Conservation (phyloP, 2,113 vertebrate species). For the Plotosus lineatus region DNA sequence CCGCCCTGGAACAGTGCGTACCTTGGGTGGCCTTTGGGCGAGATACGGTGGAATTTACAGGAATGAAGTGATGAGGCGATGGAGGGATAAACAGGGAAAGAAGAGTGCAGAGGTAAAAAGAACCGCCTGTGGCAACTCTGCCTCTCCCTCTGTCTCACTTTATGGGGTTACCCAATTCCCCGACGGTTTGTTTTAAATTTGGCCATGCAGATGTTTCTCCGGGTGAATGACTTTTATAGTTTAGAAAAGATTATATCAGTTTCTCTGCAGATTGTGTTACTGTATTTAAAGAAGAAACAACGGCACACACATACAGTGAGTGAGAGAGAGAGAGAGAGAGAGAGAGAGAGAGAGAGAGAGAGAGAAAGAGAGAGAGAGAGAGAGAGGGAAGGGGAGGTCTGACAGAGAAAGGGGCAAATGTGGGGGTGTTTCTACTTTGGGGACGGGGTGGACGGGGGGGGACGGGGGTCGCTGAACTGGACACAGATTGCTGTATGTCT, state of each 20-base stretch:
- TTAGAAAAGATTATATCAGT: slow-evolving; percentile 84
- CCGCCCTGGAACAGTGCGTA: slow-evolving; percentile 42
- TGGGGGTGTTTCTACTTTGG: slow-evolving; percentile 6
- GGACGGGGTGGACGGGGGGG: too few species aligned
- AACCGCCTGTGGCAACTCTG: slow-evolving; percentile 43
- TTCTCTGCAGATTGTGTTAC: slow-evolving; percentile 81
- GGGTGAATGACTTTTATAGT: slow-evolving; percentile 84
- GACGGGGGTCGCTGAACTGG: slow-evolving; percentile 32
- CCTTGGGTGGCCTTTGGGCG: slow-evolving; percentile 68
- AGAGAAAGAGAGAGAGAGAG: slow-evolving; percentile 9
- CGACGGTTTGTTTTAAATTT: slow-evolving; percentile 85
- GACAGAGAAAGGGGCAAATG: slow-evolving; percentile 16
- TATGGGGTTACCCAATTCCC: slow-evolving; percentile 77
- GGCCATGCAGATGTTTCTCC: slow-evolving; percentile 82
- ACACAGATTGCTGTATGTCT: slow-evolving; percentile 55
- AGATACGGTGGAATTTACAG: slow-evolving; percentile 67
- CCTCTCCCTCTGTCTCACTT: slow-evolving; percentile 61
- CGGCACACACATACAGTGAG: too few species aligned
- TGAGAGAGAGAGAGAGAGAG: slow-evolving; percentile 44
- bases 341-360: slow-evolving; percentile 25
- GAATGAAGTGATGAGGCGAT: slow-evolving; percentile 45
- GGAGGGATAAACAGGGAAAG: slow-evolving; percentile 44
- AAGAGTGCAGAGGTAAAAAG: slow-evolving; percentile 48
- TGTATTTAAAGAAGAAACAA: slow-evolving; percentile 75
- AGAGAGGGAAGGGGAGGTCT: slow-evolving; percentile 10